Base-by-base conservation (phyloP, 2,888 invertebrate genomes). In the Catotricha subobsoleta region DNA sequence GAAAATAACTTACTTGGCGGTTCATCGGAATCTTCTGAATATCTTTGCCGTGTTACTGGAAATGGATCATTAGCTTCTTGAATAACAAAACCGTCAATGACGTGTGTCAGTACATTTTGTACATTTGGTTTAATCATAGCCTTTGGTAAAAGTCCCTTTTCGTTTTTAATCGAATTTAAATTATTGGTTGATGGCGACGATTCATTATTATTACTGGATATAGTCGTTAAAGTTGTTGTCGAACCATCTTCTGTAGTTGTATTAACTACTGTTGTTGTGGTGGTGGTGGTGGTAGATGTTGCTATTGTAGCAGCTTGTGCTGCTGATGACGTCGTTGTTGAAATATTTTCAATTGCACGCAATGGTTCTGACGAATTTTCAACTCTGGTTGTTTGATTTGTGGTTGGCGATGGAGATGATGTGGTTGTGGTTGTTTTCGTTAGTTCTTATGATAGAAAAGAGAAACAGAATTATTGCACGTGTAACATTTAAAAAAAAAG, bases 111-210 rank as follows among this genome's bases (percentile, higher is more conserved):
- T 7, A 95, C 87, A 56, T 91, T 90, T 0, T 92, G 92, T 58
- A 91, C 91, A 56, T 91, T 90, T 0, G 92, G 92, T 58, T 91
- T 92, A 12, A 92, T 90, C 76, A 91, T 81, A 2, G 90, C 91
- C 59, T 87, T 86, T 15, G 84, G 84, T 28, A 83, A 67, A 28
- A 83, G 67, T n/a, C 72, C 54, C 40, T 54, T 61, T 43, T 57
- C 66, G 53, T 42, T 38, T 42, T 36, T 37, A 10, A 43, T 40
- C 38, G 25, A 18, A 41, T 39, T 49, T 45, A 60, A 38, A 52
- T 57, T 30, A 47, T 62, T 50, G 38, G 55, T 49, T 51, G 60
- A 41, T 49, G 58, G 48, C 53, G 51, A 44, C 48, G 51, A 47
- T 47, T 48, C 43, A 47, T 44, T 52, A 47, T 50, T 62, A 49